These are phyloP conservation scores for Eufriesea mexicana DNA, from an alignment of 1,140 invertebrate genomes.

Conservation along the genomic window DNA sequence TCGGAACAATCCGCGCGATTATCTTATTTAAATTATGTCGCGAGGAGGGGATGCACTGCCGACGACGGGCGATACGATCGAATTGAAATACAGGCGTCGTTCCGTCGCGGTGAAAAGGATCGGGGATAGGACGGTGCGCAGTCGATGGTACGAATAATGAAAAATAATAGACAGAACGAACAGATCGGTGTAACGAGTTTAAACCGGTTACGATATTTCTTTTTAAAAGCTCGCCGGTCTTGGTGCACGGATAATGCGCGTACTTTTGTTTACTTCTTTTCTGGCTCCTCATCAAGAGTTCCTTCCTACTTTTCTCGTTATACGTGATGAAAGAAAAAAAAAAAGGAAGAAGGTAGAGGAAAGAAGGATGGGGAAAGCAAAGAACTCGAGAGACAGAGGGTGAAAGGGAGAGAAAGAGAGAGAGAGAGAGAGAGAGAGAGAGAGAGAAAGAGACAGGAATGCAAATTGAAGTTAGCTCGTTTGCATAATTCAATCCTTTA, in stretches of 20 bases:
- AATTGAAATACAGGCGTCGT: conserved; percentile 7
- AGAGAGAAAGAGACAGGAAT: conserved; percentile 9
- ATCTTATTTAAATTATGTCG: conserved; percentile 3
- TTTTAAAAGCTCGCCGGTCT: not conserved
- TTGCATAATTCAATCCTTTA: conserved; percentile 56
- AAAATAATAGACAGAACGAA: conserved; percentile 14
- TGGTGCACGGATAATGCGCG: conserved; percentile 13
- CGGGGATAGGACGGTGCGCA: not conserved
- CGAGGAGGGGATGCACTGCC: not conserved
- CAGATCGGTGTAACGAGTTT: conserved; percentile 16
- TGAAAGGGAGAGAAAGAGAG: no score
- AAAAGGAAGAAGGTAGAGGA: no score
- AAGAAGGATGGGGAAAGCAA: not conserved
- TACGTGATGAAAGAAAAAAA: not conserved
- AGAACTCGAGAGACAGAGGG: not conserved
- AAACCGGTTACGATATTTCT: conserved; percentile 22
- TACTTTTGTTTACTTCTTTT: conserved; percentile 34
- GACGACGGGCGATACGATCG: not conserved
- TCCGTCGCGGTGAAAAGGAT: not conserved
- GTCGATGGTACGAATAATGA: conserved; percentile 21
- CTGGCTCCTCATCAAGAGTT: conserved; percentile 18
- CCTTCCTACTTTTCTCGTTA: conserved; percentile 36
- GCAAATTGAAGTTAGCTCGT: conserved; percentile 41
- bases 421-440: not conserved
- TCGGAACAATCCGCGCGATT: not conserved